phyloP scores from a whole-genome alignment of 2,888 invertebrate genomes.

The Xestia xanthographa region DNA sequence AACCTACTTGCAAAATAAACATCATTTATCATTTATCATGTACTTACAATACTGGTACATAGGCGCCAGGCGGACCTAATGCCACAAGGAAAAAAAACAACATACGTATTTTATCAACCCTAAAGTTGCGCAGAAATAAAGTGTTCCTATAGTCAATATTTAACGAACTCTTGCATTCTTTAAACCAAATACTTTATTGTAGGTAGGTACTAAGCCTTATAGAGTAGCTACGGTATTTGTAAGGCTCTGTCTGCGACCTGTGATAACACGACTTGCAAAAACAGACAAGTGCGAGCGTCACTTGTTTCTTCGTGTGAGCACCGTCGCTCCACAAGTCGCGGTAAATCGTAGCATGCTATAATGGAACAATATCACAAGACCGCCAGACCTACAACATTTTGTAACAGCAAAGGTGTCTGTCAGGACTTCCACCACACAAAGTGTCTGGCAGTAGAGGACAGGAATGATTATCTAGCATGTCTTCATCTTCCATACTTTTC shows the following conservation, averaged over 20 bases:
- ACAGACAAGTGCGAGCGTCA: background rate
- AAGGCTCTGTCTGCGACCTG: background rate
- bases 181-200: slow-evolving; percentile 24
- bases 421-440: too few relatives aligned
- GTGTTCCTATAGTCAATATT: slow-evolving; percentile 25
- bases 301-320: background rate
- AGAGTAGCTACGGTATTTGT: background rate
- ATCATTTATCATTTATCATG: too few relatives aligned
- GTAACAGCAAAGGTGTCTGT: too few relatives aligned
- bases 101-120: slow-evolving; percentile 10
- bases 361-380: too few relatives aligned
- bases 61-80: too few relatives aligned
- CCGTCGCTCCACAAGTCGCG: background rate
- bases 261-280: background rate
- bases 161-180: slow-evolving; percentile 29
- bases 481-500: too few relatives aligned
- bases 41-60: too few relatives aligned
- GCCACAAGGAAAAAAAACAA: too few relatives aligned
- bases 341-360: background rate
- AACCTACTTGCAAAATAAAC: too few relatives aligned
- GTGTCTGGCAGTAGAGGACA: background rate
- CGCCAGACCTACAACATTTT: too few relatives aligned
- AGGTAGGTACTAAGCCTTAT: background rate
- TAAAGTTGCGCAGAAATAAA: slow-evolving; percentile 16
- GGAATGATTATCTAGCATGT: background rate